These are phyloP conservation scores for Drosophila willistoni DNA, from an alignment of 1,140 invertebrate species.

Conservation along the genomic window DNA sequence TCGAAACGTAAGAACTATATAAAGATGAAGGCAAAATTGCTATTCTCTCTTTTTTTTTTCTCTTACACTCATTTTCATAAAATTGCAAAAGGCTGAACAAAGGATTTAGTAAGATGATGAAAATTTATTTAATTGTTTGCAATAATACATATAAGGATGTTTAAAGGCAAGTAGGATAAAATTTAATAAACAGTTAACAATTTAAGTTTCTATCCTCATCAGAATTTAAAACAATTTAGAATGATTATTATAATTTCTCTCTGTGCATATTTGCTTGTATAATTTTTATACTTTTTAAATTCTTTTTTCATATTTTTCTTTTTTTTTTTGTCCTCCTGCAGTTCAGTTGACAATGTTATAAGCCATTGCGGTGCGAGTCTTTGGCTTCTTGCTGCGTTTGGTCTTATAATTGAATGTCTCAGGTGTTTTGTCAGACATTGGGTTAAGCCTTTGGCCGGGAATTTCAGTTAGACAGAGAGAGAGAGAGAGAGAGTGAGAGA, in stretches of 20 bases:
- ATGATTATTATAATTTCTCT: background rate
- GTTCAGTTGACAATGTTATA: conserved; percentile 66
- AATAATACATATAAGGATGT: no score
- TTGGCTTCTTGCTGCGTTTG: conserved; percentile 19
- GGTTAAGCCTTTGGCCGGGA: conserved; percentile 80
- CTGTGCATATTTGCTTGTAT: background rate
- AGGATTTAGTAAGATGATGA: background rate
- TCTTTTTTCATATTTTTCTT: conserved; percentile 9
- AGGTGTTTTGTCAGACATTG: conserved; percentile 83
- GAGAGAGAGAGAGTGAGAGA: no score
- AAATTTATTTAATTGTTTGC: no score
- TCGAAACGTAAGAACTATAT: background rate
- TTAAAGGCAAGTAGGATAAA: no score
- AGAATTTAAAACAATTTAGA: no score
- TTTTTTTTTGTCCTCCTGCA: conserved; percentile 36
- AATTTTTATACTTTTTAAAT: background rate
- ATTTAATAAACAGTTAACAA: no score
- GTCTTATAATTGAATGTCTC: conserved; percentile 83
- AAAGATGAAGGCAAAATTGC: conserved; percentile 38
- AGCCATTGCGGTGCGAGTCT: conserved; percentile 42
- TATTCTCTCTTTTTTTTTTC: conserved; percentile 45
- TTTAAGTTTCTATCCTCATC: no score
- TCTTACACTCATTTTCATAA: conserved; percentile 27
- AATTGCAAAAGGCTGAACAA: background rate
- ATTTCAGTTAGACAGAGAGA: conserved; percentile 43